Evolutionary conservation across 1,140 invertebrate species (phyloP), one percentile per base, ranked within the genome.

Genomic region (Teleopsis dalmanni): DNA sequence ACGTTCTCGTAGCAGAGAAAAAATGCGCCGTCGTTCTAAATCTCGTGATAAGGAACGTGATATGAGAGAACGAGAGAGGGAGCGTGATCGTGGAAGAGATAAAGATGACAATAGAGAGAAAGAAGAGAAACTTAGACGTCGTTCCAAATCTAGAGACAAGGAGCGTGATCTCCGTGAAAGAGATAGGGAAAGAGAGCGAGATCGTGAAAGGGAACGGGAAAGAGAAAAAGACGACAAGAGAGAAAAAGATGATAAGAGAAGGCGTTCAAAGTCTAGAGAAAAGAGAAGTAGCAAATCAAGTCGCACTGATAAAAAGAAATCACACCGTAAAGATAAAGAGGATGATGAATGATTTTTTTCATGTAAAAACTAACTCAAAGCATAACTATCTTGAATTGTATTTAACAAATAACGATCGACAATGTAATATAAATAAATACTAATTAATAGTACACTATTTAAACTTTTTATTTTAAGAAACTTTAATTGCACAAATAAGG

Each of bases 231-330:
- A 59, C 53, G 51, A 63, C 35, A 62, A 65, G 3, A 35, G 37
- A 19, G 46, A 48, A 26, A 73, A 19, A 57, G 63, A 29, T 65
- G 70, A 51, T n/a, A n/a, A n/a, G n/a, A n/a, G n/a, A n/a, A n/a
- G n/a, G n/a, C n/a, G n/a, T n/a, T n/a, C n/a, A n/a, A n/a, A 79
- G 2, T 59, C 51, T 49, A 59, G 60, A 44, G 62, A 65, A 47
- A 44, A 50, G 34, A 42, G 51, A 19, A 62, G 45, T 43, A 54
- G 29, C 37, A 27, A 46, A 23, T 34, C 50, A 33, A 62, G 58
- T 54, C 64, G 64, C 25, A 72, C 72, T 52, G 69, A 74, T 31
- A 83, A 82, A 62, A 82, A 82, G 72, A 83, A 83, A 71, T 78
- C 76, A 0, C 72, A 78, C 56, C 74, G 77, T 33, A 77, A 78